A percentile compares a stretch with the other conserved stretches of the same genome.
These are phyloP conservation scores for Labrus mixtus DNA, from an alignment of 2,113 vertebrate genomes.

Conservation along the genomic window DNA sequence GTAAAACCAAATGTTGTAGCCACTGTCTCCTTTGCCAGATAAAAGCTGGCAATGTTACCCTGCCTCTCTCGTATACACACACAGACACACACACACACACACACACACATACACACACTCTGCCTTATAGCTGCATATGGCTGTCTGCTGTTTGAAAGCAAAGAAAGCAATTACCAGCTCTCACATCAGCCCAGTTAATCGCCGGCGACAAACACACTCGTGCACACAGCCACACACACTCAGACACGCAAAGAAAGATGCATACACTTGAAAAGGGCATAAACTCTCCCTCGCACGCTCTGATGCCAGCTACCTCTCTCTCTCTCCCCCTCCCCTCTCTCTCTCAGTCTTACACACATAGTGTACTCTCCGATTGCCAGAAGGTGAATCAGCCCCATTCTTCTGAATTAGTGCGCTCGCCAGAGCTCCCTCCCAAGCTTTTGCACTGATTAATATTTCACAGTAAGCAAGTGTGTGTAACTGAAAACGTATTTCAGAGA, in stretches of 20 bases:
- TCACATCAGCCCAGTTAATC: slow-evolving; percentile 63
- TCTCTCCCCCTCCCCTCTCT: slow-evolving; percentile 1
- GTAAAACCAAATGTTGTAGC: slow-evolving; percentile 48
- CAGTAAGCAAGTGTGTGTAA: slow-evolving; percentile 44
- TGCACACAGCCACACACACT: not conserved
- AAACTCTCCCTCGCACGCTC: slow-evolving; percentile 14
- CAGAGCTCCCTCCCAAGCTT: slow-evolving; percentile 53
- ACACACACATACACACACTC: too few species aligned
- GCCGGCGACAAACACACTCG: slow-evolving; percentile 38
- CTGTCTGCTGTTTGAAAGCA: slow-evolving; percentile 39
- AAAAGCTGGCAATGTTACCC: slow-evolving; percentile 21
- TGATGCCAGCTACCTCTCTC: slow-evolving; percentile 9
- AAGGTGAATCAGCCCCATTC: slow-evolving; percentile 59
- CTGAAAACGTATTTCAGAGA: slow-evolving; percentile 19
- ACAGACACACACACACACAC: not conserved
- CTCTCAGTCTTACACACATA: slow-evolving; percentile 23
- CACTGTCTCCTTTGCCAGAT: slow-evolving; percentile 31
- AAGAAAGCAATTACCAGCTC: slow-evolving; percentile 68
- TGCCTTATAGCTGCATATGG: slow-evolving; percentile 31
- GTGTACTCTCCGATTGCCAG: slow-evolving; percentile 30
- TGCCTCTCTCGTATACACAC: slow-evolving; percentile 22
- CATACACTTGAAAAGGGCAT: slow-evolving; percentile 51
- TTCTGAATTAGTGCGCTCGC: slow-evolving; percentile 47
- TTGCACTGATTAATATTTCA: slow-evolving; percentile 71
- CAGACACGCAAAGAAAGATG: slow-evolving; percentile 22